phyloP scores from a whole-genome alignment of 2,888 invertebrate species.

The Caenorhabditis sp. region DNA sequence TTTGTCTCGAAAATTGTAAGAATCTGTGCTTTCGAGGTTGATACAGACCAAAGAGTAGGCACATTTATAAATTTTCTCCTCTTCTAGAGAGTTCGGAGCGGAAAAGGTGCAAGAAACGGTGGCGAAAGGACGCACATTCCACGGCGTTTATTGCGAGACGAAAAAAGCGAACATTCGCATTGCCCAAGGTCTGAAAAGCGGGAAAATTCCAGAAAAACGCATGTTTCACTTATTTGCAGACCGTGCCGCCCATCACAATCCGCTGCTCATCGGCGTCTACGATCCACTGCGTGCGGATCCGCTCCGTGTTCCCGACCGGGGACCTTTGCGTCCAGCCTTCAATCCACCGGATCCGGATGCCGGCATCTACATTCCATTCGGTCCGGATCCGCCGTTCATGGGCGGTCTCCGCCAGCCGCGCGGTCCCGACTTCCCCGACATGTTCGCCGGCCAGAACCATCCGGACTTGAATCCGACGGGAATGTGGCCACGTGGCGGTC shows the following conservation, averaged over 20 bases:
- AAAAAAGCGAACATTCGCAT: neutral
- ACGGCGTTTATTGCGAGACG: slow-evolving; percentile 25
- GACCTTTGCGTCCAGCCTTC: slow-evolving; percentile 1
- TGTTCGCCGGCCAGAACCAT: slow-evolving; percentile 26
- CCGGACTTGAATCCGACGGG: slow-evolving; percentile 40
- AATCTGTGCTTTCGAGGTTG: too few relatives aligned
- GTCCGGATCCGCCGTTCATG: too few relatives aligned
- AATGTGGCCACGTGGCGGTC: slow-evolving; percentile 31
- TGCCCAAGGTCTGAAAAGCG: too few relatives aligned
- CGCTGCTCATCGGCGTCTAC: slow-evolving; percentile 1
- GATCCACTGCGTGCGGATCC: slow-evolving; percentile 2
- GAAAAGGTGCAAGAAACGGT: slow-evolving; percentile 30
- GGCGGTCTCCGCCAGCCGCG: too few relatives aligned
- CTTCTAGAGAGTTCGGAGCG: slow-evolving; percentile 25
- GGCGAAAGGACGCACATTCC: slow-evolving; percentile 12
- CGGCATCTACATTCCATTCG: too few relatives aligned
- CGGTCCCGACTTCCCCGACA: slow-evolving; percentile 20
- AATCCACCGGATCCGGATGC: too few relatives aligned
- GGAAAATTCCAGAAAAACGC: too few relatives aligned
- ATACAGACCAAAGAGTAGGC: too few relatives aligned
- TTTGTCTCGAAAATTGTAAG: too few relatives aligned
- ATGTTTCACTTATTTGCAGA: too few relatives aligned
- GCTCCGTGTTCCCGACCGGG: slow-evolving; percentile 2
- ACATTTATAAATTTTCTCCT: neutral
- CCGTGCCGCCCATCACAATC: neutral